Evolutionary conservation across 2,113 vertebrate genomes (phyloP).

Genomic region (Procavia capensis): DNA sequence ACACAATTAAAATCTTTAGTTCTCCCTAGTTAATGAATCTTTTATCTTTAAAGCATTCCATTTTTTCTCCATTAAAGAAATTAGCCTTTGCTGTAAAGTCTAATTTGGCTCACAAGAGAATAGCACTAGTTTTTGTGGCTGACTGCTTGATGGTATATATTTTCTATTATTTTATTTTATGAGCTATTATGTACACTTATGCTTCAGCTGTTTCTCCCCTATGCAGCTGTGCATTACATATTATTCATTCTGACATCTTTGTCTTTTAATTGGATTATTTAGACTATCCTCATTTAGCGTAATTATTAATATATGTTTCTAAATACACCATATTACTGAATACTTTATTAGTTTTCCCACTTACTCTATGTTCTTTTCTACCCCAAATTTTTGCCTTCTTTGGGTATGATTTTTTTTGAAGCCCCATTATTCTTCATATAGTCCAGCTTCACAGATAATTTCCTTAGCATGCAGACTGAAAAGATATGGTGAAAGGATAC

Average conservation of each 20-base stretch:
- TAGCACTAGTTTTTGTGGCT: background rate
- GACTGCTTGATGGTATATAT: background rate
- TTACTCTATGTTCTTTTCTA: background rate
- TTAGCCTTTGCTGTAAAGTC: background rate
- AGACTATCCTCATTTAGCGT: background rate
- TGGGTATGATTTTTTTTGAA: background rate
- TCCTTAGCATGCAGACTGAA: too few relatives aligned
- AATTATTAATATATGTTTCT: constrained; percentile 13
- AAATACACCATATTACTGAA: background rate
- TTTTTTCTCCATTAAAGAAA: constrained; percentile 12
- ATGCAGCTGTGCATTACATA: background rate
- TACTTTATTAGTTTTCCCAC: background rate
- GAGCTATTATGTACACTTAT: background rate
- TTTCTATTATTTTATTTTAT: constrained; percentile 11
- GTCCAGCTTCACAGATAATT: too few relatives aligned
- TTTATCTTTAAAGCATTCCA: background rate
- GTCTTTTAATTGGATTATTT: background rate
- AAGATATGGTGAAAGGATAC: too few relatives aligned
- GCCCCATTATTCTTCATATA: too few relatives aligned
- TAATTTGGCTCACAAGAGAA: background rate
- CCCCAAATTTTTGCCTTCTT: background rate
- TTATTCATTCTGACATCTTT: background rate
- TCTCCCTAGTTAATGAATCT: background rate
- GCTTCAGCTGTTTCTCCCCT: background rate
- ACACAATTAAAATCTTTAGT: background rate